These are phyloP conservation scores for Phortica okadai DNA, from an alignment of 2,888 invertebrate species.

Conservation along the genomic window DNA sequence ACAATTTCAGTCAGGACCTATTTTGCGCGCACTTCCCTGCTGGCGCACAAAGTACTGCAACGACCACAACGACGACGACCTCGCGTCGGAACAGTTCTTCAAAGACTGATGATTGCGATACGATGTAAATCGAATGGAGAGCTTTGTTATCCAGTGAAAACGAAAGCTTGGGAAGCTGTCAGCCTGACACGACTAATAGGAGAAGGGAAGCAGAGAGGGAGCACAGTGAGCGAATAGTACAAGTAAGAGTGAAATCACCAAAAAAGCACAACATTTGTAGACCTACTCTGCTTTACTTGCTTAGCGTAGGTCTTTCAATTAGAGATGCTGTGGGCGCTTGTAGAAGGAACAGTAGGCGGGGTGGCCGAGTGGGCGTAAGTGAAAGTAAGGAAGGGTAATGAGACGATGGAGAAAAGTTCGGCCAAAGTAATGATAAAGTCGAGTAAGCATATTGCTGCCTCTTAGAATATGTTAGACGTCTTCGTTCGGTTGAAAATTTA, in stretches of 20 bases:
- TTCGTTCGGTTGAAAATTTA: no score
- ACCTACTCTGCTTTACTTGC: no score
- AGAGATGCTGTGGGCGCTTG: no score
- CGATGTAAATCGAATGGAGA: constrained; percentile 52
- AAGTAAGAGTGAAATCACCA: neutral
- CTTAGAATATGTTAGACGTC: no score
- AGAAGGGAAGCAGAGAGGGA: constrained; percentile 11
- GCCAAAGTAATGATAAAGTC: no score
- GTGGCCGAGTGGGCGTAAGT: no score
- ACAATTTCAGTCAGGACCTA: constrained; percentile 2
- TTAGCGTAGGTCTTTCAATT: no score
- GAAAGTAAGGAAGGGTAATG: no score
- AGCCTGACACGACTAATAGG: neutral
- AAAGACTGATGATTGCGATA: constrained; percentile 32
- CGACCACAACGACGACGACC: constrained; percentile 8
- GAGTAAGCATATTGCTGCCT: no score
- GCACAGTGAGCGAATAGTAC: constrained; percentile 2
- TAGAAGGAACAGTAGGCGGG: no score
- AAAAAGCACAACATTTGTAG: no score
- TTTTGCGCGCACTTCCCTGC: constrained; percentile 1
- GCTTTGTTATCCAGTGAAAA: constrained; percentile 69
- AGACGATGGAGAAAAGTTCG: no score
- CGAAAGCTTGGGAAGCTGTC: constrained; percentile 39
- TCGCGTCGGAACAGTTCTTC: constrained; percentile 35
- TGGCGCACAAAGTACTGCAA: neutral